A percentile compares a stretch with the other conserved stretches of the same genome.
Conservation (phyloP, 2,113 vertebrate species). For the Chaetodon auriga region DNA sequence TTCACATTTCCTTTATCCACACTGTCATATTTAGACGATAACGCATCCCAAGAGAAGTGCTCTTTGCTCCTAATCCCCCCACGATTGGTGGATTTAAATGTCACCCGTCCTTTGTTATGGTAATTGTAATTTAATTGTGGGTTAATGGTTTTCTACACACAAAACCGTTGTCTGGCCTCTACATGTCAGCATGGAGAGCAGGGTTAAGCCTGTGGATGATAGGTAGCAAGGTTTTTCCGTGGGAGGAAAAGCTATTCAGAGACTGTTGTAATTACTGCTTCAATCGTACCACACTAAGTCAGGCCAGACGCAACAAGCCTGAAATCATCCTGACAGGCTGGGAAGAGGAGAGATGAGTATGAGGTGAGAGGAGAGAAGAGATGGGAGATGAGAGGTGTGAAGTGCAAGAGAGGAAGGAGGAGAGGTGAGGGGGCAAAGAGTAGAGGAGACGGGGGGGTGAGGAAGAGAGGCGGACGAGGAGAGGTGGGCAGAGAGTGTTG, state of each 20-base stretch:
- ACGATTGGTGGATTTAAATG: slow-evolving; percentile 76
- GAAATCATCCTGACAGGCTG: slow-evolving; percentile 74
- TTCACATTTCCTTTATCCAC: slow-evolving; percentile 57
- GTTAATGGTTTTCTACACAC: slow-evolving; percentile 71
- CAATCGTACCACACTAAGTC: slow-evolving; percentile 58
- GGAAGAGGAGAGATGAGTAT: slow-evolving; percentile 42
- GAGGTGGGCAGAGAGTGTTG: slow-evolving; percentile 37
- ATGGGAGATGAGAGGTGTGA: slow-evolving; percentile 5
- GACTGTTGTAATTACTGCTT: slow-evolving; percentile 76
- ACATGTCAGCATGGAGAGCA: slow-evolving; percentile 54
- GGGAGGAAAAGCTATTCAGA: slow-evolving; percentile 66
- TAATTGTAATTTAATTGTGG: slow-evolving; percentile 78
- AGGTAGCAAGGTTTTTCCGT: slow-evolving; percentile 56
- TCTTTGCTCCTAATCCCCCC: slow-evolving; percentile 69
- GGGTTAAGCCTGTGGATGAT: slow-evolving; percentile 75
- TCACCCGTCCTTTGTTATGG: slow-evolving; percentile 72
- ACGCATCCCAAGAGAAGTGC: slow-evolving; percentile 56
- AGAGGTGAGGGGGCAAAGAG: slow-evolving; percentile 6
- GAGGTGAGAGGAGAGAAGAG: slow-evolving; percentile 38
- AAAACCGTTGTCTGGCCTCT: slow-evolving; percentile 58
- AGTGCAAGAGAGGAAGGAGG: slow-evolving; percentile 17
- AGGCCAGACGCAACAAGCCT: slow-evolving; percentile 68
- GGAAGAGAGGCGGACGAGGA: slow-evolving; percentile 23
- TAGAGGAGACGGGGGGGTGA: slow-evolving; percentile 4
- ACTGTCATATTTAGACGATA: slow-evolving; percentile 70